Conservation (phyloP, 2,113 vertebrate genomes). For the Apodemus sylvaticus region DNA sequence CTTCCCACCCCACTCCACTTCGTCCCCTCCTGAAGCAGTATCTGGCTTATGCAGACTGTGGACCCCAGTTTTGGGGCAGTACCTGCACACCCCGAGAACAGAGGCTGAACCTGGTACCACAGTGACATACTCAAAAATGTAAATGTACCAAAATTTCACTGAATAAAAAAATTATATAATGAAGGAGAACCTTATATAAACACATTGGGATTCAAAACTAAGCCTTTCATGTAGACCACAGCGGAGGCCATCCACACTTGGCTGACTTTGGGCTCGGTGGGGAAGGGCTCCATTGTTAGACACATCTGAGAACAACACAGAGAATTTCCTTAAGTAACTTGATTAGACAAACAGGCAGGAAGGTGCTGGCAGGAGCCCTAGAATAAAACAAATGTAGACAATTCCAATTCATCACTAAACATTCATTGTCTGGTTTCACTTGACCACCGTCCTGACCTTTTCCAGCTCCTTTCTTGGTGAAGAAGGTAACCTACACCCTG, state of each 20-base stretch:
- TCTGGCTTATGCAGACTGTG: too few species aligned
- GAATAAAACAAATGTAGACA: neutral
- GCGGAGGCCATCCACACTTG: neutral
- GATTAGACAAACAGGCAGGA: neutral
- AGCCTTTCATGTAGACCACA: neutral
- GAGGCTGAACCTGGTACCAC: too few species aligned
- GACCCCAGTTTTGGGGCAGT: too few species aligned
- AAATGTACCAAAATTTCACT: neutral
- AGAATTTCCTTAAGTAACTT: neutral
- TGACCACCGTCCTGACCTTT: neutral
- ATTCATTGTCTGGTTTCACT: neutral
- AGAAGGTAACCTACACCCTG: neutral
- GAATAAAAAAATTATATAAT: neutral
- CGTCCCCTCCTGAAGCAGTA: too few species aligned
- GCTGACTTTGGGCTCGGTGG: neutral
- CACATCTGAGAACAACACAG: slow-evolving; percentile 13
- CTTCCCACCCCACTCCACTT: too few species aligned
- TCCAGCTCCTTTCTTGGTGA: neutral
- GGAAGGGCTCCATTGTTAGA: slow-evolving; percentile 3
- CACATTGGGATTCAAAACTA: neutral
- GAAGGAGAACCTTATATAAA: neutral
- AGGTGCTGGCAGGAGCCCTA: neutral
- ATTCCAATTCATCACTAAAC: neutral
- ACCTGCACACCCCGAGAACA: too few species aligned
- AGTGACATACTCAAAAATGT: neutral